A percentile compares a stretch with the other conserved stretches of the same genome.
phyloP scores from a whole-genome alignment of 2,797 vertebrate genomes.

The Harpagifer antarcticus region DNA sequence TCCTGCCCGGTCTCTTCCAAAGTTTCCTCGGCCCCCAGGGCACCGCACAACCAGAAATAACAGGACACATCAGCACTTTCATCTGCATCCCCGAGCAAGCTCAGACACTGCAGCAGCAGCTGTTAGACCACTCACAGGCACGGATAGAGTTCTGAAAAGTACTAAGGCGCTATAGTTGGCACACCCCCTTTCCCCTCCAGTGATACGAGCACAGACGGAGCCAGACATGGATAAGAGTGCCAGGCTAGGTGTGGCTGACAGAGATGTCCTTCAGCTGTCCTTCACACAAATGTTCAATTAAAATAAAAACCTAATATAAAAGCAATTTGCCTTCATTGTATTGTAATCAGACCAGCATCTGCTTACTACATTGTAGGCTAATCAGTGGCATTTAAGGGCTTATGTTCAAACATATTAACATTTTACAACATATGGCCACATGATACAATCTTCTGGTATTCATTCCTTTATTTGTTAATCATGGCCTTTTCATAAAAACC shows the following conservation, averaged over 20 bases:
- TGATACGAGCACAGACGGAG: constrained; percentile 78
- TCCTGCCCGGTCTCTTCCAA: constrained; percentile 67
- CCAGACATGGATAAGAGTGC: constrained; percentile 75
- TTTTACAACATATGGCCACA: constrained; percentile 9
- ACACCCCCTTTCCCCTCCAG: constrained; percentile 64
- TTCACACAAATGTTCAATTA: constrained; percentile 43
- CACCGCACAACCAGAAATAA: constrained; percentile 78
- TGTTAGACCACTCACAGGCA: constrained; percentile 70
- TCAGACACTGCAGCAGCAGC: constrained; percentile 82
- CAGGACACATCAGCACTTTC: constrained; percentile 82
- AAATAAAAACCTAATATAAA: constrained; percentile 24
- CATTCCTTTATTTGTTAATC: constrained; percentile 13
- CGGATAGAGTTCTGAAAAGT: constrained; percentile 71
- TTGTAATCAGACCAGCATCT: not conserved
- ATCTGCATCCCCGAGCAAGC: constrained; percentile 79
- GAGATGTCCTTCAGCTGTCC: constrained; percentile 75
- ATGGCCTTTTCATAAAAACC: constrained; percentile 1
- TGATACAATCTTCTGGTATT: constrained; percentile 8
- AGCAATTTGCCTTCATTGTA: not conserved
- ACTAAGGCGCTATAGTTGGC: constrained; percentile 70
- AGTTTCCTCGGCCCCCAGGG: constrained; percentile 65
- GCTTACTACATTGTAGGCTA: constrained; percentile 4
- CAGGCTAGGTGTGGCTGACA: constrained; percentile 74
- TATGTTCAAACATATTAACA: constrained; percentile 9
- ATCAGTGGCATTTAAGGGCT: not conserved